These are phyloP conservation scores for Zosterops pallidus DNA, from an alignment of 2,113 vertebrate genomes.

Conservation along the genomic window DNA sequence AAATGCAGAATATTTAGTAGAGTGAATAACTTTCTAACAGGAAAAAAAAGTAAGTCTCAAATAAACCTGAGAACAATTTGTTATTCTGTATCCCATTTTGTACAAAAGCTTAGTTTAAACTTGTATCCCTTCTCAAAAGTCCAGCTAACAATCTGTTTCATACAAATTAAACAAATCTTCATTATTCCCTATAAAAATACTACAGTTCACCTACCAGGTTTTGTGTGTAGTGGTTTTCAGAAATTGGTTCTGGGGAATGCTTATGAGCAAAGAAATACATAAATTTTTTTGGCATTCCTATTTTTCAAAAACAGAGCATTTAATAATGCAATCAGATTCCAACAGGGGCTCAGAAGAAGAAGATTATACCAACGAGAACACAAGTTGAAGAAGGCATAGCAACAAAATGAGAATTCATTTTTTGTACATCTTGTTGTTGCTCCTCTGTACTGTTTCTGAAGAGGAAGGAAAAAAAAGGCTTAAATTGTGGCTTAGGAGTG, in stretches of 20 bases:
- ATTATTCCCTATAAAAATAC: neutral
- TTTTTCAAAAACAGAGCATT: neutral
- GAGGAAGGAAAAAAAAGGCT: neutral
- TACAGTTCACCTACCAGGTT: neutral
- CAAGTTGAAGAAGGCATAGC: neutral
- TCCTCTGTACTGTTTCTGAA: fast-evolving
- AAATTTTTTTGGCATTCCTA: neutral
- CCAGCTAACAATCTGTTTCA: neutral
- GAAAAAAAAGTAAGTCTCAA: neutral
- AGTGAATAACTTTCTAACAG: neutral
- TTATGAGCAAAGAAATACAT: neutral
- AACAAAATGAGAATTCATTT: neutral
- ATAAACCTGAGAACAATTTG: neutral
- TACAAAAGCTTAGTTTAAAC: neutral
- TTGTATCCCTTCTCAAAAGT: neutral
- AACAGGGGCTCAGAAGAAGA: neutral
- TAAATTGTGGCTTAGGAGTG: neutral
- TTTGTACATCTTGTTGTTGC: neutral
- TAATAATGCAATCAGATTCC: neutral
- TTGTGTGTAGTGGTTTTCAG: neutral
- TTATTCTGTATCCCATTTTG: neutral
- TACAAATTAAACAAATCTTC: neutral
- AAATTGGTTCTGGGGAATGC: neutral
- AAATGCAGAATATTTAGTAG: neutral
- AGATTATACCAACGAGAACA: neutral